phyloP scores from a whole-genome alignment of 92 coral and sea anemone genomes.

The Anthopleura xanthogrammica region DNA sequence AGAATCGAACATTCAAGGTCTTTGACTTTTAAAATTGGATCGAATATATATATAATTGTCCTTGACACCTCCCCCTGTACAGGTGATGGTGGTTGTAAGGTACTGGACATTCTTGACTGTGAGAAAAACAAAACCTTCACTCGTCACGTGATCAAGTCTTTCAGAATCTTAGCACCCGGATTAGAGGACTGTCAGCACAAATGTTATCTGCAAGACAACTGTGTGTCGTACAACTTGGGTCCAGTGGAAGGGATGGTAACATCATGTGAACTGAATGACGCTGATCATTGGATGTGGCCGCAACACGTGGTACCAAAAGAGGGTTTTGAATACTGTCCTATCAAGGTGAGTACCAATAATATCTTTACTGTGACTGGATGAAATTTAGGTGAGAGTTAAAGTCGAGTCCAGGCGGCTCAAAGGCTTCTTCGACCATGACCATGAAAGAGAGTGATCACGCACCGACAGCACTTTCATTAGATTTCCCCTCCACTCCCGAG shows the following conservation, averaged over 20 bases:
- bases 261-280: slow-evolving; percentile 7
- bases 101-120: slow-evolving; percentile 7
- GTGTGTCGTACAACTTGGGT: slow-evolving; percentile 10
- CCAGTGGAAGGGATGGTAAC: background rate
- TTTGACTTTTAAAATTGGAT: no score
- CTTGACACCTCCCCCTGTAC: background rate
- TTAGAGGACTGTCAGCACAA: slow-evolving; percentile 3
- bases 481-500: no score
- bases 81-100: background rate
- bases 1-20: no score
- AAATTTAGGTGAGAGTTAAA: no score
- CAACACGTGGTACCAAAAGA: background rate
- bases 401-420: background rate
- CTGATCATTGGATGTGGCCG: background rate
- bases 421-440: no score
- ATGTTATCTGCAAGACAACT: background rate
- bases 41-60: no score
- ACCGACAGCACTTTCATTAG: no score
- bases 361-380: no score
- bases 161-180: slow-evolving; percentile 5
- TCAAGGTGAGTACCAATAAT: background rate
- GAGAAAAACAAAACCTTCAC: slow-evolving; percentile 1
- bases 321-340: slow-evolving; percentile 13
- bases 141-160: slow-evolving; percentile 10
- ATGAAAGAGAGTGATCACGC: no score